Percentiles rank a stretch among this genome's conserved stretches.
Conservation (phyloP, 2,797 vertebrate species). For the Hippopotamyrus pictus region DNA sequence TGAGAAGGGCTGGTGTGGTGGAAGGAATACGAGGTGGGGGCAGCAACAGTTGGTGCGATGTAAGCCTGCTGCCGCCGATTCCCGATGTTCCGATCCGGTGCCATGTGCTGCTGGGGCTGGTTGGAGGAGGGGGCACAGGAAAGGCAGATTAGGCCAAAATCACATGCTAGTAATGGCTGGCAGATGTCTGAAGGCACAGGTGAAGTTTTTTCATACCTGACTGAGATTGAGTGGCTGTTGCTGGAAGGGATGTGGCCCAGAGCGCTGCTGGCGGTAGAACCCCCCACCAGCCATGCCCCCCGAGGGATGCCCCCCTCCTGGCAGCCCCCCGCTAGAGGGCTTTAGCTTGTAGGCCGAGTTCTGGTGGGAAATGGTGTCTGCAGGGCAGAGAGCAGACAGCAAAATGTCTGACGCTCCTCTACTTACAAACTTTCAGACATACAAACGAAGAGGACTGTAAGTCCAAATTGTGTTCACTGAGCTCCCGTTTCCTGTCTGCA, state of each 20-base stretch:
- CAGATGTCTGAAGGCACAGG: background rate
- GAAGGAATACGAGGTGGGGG: constrained; percentile 91
- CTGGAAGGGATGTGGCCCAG: constrained; percentile 85
- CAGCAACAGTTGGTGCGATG: constrained; percentile 89
- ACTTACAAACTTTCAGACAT: background rate
- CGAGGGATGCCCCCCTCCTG: constrained; percentile 79
- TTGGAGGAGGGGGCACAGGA: background rate
- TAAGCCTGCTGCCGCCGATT: constrained; percentile 95
- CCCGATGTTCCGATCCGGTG: constrained; percentile 74
- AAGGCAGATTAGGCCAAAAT: background rate
- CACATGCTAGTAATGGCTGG: background rate
- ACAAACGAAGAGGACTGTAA: background rate
- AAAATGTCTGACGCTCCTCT: background rate
- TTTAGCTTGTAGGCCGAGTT: constrained; percentile 89
- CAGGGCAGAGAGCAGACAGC: background rate
- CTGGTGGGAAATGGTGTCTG: constrained; percentile 83
- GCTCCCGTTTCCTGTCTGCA: too few species aligned
- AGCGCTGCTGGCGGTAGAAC: constrained; percentile 84
- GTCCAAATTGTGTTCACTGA: background rate
- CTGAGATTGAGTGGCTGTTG: constrained; percentile 98
- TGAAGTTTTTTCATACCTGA: constrained; percentile 68
- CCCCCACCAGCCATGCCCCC: constrained; percentile 71
- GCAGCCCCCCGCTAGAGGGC: constrained; percentile 77
- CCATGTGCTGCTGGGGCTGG: constrained; percentile 90
- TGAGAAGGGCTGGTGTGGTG: constrained; percentile 89